phyloP scores from a whole-genome alignment of 2,113 vertebrate species.

The Acrocephalus kingi region DNA sequence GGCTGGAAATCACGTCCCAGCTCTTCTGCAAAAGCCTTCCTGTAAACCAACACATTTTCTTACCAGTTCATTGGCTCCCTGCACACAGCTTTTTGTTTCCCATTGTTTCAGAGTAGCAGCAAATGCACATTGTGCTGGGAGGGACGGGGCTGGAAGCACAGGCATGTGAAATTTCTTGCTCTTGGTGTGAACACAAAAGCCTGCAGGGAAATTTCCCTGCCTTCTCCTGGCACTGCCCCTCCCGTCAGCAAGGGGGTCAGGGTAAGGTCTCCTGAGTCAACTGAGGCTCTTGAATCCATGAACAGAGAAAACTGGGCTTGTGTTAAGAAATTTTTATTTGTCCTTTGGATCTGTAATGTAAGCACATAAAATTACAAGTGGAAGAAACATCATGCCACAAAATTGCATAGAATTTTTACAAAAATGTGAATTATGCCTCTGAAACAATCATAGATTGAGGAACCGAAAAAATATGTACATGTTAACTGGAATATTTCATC shows the following conservation, averaged over 20 bases:
- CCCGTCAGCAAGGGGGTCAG: accelerated
- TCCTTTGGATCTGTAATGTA: constrained; percentile 84
- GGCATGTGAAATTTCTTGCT: background rate
- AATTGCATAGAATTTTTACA: constrained; percentile 91
- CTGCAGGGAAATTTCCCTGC: background rate
- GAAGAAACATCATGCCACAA: constrained; percentile 90
- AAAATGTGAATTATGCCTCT: constrained; percentile 82
- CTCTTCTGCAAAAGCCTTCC: background rate
- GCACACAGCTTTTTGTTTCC: background rate
- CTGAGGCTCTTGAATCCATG: background rate
- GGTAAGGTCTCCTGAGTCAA: background rate
- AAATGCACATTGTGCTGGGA: background rate
- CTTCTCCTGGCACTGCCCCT: background rate
- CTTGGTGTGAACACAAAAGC: background rate
- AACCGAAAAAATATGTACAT: constrained; percentile 80
- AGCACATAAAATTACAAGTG: constrained; percentile 88
- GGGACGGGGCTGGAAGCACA: background rate
- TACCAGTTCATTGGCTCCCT: background rate
- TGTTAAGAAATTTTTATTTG: constrained; percentile 86
- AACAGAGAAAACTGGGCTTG: constrained; percentile 13
- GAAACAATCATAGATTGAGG: constrained; percentile 76
- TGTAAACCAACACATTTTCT: background rate
- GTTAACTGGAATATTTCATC: constrained; percentile 70
- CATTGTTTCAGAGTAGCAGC: background rate
- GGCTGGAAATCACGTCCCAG: background rate